These are phyloP conservation scores for Picus viridis DNA, from an alignment of 2,797 vertebrate species.

Conservation along the genomic window DNA sequence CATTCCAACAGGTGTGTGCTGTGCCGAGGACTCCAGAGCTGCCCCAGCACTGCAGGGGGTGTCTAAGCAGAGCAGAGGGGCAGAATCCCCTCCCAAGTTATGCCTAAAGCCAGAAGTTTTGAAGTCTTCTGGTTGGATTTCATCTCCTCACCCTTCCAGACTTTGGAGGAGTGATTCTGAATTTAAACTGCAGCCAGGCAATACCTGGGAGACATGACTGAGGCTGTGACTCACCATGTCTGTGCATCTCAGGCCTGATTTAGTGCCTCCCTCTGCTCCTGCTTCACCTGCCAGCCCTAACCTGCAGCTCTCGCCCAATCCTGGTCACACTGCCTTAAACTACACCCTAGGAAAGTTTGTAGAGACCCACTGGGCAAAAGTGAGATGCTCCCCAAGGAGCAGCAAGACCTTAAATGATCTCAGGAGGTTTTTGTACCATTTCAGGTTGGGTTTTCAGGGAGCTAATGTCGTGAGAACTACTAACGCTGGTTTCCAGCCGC, in stretches of 20 bases:
- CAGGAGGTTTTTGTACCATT: not conserved
- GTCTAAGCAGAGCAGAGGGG: too few species aligned
- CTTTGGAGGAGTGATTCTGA: not conserved
- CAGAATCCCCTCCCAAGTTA: not conserved
- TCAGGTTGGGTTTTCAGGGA: not conserved
- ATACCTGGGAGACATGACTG: not conserved
- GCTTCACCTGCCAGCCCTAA: not conserved
- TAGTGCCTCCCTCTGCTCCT: not conserved
- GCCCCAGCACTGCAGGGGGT: too few species aligned
- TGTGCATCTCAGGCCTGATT: not conserved
- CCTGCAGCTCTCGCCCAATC: not conserved
- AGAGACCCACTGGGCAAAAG: not conserved
- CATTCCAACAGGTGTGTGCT: too few species aligned
- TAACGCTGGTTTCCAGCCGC: not conserved
- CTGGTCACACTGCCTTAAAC: not conserved
- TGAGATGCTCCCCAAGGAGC: not conserved
- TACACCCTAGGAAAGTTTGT: not conserved
- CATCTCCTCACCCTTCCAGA: not conserved
- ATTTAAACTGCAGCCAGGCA: not conserved
- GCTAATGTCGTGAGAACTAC: not conserved
- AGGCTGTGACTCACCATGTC: not conserved
- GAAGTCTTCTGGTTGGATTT: not conserved
- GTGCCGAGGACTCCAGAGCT: too few species aligned
- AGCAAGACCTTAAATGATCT: not conserved
- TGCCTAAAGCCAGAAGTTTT: not conserved